Evolutionary conservation across 2,797 vertebrate species (phyloP), one percentile per base, ranked within the genome.

Genomic region (Cossypha dichroa): DNA sequence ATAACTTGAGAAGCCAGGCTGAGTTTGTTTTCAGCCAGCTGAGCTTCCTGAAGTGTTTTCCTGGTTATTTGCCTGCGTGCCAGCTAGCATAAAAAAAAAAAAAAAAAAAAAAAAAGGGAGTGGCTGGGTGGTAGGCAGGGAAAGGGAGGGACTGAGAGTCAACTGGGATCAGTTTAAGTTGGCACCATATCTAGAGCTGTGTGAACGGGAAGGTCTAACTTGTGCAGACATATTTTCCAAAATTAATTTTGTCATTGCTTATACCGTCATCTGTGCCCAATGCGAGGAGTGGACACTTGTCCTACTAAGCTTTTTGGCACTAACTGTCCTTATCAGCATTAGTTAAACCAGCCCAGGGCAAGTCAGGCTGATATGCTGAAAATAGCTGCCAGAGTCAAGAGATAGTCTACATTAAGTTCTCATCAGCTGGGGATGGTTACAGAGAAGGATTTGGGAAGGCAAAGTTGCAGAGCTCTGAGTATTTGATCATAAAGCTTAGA

Each of bases 341-440:
- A 63, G 22, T 90, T 82, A 82, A 91, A 60, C 45, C 38, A 73
- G 70, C 88, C 68, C 2, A 2, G 40, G 64, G 52, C 80, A 59
- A 43, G 59, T 49, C 40, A 67, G 51, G 49, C 79, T 62, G 76
- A 70, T 83, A 55, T 6, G 69, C 90, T 92, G 66, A 91, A 96
- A 95, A 96, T 85, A 96, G 80, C 92, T 51, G 25, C 59, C 41
- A 45, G 41, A 70, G 56, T 41, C 34, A 74, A 78, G 52, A 63
- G 60, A 70, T 2, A 73, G 68, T 6, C 74, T 52, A 13, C 45
- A 9, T n/a, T 15, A 54, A 85, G 64, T 56, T 89, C 90, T 92
- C 92, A 79, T 33, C 70, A 56, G 5, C n/a, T 18, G 10, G 6
- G 17, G 29, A 33, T 52, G 38, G 56, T 54, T 46, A 31, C 60